Evolutionary conservation across 2,888 invertebrate species (phyloP).

Genomic region (Mesorhabditis spiculigera): DNA sequence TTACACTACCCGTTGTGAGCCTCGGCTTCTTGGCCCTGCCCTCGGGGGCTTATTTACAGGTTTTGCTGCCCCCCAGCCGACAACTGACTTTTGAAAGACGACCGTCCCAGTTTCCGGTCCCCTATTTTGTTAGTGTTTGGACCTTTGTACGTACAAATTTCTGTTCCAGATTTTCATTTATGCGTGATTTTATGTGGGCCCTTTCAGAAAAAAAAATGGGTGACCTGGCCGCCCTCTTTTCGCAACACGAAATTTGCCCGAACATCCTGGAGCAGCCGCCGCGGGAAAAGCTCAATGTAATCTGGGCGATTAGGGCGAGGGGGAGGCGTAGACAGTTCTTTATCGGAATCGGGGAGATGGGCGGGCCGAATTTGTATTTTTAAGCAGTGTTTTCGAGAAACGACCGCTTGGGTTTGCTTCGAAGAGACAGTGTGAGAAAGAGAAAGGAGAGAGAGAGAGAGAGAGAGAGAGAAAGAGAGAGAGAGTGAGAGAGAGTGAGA

Average conservation of each 20-base stretch:
- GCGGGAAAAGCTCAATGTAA: constrained; percentile 34
- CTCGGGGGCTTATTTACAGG: background rate
- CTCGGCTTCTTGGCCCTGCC: constrained; percentile 18
- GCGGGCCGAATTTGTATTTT: no score
- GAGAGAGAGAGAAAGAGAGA: background rate
- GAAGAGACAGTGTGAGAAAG: no score
- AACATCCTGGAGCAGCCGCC: constrained; percentile 54
- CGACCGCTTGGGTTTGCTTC: no score
- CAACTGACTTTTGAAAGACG: no score
- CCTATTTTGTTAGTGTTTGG: no score
- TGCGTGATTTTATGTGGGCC: background rate
- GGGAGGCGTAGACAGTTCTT: no score
- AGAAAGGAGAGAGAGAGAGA: no score
- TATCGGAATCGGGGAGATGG: no score
- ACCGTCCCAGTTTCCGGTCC: no score
- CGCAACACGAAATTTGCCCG: constrained; percentile 53
- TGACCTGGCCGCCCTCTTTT: constrained; percentile 46
- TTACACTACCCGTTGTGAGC: constrained; percentile 9
- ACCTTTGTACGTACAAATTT: background rate
- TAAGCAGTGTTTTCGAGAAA: no score
- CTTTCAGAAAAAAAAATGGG: constrained; percentile 31
- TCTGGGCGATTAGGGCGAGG: background rate
- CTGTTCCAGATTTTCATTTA: background rate
- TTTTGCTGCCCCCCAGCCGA: no score
- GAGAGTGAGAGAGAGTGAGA: background rate